phyloP scores from a whole-genome alignment of 2,888 invertebrate genomes.

The Melanophora roralis region DNA sequence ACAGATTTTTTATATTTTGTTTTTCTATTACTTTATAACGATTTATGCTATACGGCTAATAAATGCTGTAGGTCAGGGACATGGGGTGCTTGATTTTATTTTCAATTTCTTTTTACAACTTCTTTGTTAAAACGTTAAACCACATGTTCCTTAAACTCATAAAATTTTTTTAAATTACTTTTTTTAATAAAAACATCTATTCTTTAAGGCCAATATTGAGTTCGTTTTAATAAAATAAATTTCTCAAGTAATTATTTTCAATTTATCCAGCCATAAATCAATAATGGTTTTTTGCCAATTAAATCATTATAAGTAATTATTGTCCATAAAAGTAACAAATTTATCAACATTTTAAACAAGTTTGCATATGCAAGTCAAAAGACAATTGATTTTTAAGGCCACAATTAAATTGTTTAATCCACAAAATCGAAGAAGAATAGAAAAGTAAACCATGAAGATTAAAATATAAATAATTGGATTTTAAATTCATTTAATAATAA shows the following conservation, averaged over 20 bases:
- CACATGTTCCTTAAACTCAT: too few species aligned
- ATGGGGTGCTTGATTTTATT: not conserved
- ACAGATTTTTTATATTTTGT: too few species aligned
- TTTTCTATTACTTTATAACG: too few species aligned
- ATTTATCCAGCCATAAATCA: too few species aligned
- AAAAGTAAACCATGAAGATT: not conserved
- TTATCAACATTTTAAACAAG: not conserved
- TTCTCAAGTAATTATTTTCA: not conserved
- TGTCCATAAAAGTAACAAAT: not conserved
- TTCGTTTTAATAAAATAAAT: conserved; percentile 1
- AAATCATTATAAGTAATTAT: too few species aligned
- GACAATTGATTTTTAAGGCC: not conserved
- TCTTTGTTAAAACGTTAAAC: too few species aligned
- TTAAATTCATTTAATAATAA: too few species aligned
- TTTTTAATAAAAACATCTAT: too few species aligned
- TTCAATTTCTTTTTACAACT: too few species aligned
- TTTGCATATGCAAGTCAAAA: not conserved
- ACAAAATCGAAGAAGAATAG: not conserved
- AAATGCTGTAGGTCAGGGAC: not conserved
- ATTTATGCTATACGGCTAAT: too few species aligned
- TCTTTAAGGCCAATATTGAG: not conserved
- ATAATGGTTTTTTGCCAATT: not conserved
- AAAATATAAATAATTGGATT: too few species aligned
- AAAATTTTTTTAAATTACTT: too few species aligned
- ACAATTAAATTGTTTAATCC: not conserved